Conservation (phyloP, 2,888 invertebrate genomes). For the Brachylomia viminalis region DNA sequence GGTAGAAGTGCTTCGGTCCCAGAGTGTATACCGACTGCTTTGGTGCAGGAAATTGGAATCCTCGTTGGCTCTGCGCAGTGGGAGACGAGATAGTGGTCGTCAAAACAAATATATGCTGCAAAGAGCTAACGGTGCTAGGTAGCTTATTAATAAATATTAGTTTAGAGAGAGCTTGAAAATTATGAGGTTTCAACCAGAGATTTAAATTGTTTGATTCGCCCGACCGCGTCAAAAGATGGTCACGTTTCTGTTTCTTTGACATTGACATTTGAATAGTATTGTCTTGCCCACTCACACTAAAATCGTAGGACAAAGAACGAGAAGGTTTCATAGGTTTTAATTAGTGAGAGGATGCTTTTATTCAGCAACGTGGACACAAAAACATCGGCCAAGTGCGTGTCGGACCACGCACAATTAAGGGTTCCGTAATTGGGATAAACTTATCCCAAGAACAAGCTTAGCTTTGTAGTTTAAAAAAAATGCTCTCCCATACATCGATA, state of each 20-base stretch:
- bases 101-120: slow-evolving; percentile 41
- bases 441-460: too few relatives aligned
- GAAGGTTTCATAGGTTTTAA: background rate
- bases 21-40: slow-evolving; percentile 22
- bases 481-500: too few relatives aligned
- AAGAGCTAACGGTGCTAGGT: background rate
- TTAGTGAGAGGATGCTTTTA: background rate
- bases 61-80: slow-evolving; percentile 22
- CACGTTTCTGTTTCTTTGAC: too few relatives aligned
- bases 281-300: too few relatives aligned
- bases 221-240: too few relatives aligned
- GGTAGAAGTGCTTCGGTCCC: slow-evolving; percentile 10
- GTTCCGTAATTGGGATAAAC: too few relatives aligned
- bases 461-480: too few relatives aligned
- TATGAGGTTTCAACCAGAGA: background rate
- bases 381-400: background rate
- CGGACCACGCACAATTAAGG: too few relatives aligned
- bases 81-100: slow-evolving; percentile 30
- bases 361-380: background rate
- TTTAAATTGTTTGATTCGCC: too few relatives aligned
- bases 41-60: slow-evolving; percentile 62
- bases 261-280: too few relatives aligned
- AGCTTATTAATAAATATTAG: slow-evolving; percentile 7
- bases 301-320: background rate
- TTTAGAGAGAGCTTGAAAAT: background rate